Percentiles rank a stretch among this genome's conserved stretches.
Conservation (phyloP, 2,888 invertebrate species). For the Drosophila hawaiiensis region DNA sequence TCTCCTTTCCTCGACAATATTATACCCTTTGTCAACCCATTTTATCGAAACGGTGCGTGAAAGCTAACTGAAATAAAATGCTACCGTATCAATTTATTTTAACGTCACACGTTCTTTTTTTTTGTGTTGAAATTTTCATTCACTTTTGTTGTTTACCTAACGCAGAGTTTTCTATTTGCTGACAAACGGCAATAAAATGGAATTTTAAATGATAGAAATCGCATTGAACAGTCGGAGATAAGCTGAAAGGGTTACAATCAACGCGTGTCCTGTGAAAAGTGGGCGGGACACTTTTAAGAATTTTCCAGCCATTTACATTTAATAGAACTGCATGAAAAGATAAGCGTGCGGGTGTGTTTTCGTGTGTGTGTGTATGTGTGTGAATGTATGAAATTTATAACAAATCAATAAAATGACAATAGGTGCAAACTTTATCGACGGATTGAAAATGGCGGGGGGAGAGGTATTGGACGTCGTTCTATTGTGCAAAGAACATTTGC, state of each 20-base stretch:
- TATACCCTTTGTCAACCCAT: not conserved
- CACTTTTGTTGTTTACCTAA: constrained; percentile 31
- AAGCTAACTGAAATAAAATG: constrained; percentile 24
- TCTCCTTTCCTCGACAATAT: not conserved
- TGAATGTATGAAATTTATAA: constrained; percentile 72
- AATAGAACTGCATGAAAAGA: constrained; percentile 69
- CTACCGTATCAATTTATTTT: constrained; percentile 73
- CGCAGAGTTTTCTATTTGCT: constrained; percentile 53
- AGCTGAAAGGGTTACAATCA: constrained; percentile 60
- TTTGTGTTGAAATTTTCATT: constrained; percentile 2
- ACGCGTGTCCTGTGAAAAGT: constrained; percentile 53
- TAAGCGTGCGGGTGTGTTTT: constrained; percentile 41
- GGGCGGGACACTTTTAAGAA: constrained; percentile 53
- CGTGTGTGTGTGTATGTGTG: constrained; percentile 42
- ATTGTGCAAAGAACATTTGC: constrained; percentile 53
- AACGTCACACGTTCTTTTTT: constrained; percentile 42
- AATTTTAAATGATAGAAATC: constrained; percentile 78
- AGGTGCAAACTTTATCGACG: constrained; percentile 76
- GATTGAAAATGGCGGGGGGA: not conserved
- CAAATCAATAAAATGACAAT: constrained; percentile 80
- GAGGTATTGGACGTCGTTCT: constrained; percentile 56
- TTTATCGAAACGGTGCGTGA: not conserved
- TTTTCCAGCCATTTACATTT: constrained; percentile 78
- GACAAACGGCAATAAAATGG: constrained; percentile 72
- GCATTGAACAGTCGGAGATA: constrained; percentile 71